phyloP scores from a whole-genome alignment of 2,113 vertebrate species.

The Kryptolebias marmoratus region DNA sequence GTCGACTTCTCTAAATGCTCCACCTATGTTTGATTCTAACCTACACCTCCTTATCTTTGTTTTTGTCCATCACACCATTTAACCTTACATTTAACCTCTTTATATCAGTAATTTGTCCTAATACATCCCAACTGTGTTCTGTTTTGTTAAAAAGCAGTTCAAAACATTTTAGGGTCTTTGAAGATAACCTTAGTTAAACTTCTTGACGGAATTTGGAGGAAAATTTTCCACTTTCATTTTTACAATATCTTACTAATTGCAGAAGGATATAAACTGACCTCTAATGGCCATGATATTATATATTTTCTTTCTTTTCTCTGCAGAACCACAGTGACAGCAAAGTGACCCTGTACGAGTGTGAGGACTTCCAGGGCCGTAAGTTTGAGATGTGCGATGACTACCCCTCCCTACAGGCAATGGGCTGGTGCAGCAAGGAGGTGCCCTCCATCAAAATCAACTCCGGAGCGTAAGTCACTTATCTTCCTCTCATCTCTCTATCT shows the following conservation, averaged over 20 bases:
- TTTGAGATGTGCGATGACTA: slow-evolving; percentile 96
- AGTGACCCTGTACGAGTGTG: slow-evolving; percentile 89
- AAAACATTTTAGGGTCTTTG: too few species aligned
- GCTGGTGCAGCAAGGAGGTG: slow-evolving; percentile 95
- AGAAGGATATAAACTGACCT: not conserved
- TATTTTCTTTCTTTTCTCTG: not conserved
- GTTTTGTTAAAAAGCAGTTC: too few species aligned
- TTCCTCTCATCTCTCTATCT: not conserved
- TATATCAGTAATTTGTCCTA: too few species aligned
- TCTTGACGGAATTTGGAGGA: too few species aligned
- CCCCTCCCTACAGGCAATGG: slow-evolving; percentile 95
- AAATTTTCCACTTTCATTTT: too few species aligned
- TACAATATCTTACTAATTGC: not conserved
- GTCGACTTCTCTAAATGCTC: not conserved
- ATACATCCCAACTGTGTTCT: too few species aligned
- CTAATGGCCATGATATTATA: too few species aligned
- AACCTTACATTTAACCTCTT: not conserved
- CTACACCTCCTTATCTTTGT: too few species aligned
- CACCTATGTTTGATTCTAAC: not conserved
- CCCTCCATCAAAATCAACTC: slow-evolving; percentile 94
- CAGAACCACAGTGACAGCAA: slow-evolving; percentile 98
- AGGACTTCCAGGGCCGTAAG: slow-evolving; percentile 95
- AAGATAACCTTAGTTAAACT: too few species aligned
- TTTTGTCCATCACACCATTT: too few species aligned
- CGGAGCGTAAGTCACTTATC: slow-evolving; percentile 87